Percentiles rank a stretch among this genome's conserved stretches.
These are phyloP conservation scores for Drosophila pandora DNA, from an alignment of 1,140 invertebrate species.

Conservation along the genomic window DNA sequence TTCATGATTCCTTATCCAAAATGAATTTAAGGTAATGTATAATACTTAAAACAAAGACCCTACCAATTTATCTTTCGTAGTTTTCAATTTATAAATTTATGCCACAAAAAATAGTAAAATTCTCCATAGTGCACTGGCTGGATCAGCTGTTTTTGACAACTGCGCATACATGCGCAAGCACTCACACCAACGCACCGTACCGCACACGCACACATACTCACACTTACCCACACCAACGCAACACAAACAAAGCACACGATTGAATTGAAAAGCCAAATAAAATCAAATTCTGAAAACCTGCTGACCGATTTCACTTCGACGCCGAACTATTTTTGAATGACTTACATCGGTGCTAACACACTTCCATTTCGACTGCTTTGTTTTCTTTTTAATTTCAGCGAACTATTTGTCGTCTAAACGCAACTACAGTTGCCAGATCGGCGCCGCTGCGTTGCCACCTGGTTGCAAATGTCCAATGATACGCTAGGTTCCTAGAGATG, in stretches of 20 bases:
- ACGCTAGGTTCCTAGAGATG: not conserved
- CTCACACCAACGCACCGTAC: constrained; percentile 37
- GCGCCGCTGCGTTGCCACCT: not conserved
- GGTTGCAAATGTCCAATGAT: not conserved
- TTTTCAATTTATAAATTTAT: too few species aligned
- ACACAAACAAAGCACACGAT: constrained; percentile 54
- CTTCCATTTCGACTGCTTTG: constrained; percentile 51
- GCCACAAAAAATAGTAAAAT: too few species aligned
- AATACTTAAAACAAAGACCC: too few species aligned
- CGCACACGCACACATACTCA: constrained; percentile 9
- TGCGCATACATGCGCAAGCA: constrained; percentile 47
- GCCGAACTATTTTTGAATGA: constrained; percentile 16
- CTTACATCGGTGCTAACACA: constrained; percentile 55
- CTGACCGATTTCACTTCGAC: constrained; percentile 8
- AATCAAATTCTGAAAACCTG: constrained; percentile 11
- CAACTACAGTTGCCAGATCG: not conserved
- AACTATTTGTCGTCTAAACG: constrained; percentile 8
- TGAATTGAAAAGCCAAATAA: constrained; percentile 41
- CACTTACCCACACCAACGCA: constrained; percentile 37
- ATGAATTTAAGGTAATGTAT: too few species aligned
- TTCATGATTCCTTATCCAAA: too few species aligned
- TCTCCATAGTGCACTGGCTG: not conserved
- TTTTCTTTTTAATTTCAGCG: constrained; percentile 32
- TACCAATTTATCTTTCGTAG: too few species aligned
- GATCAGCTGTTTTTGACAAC: constrained; percentile 64